Evolutionary conservation across 2,888 invertebrate species (phyloP).

Genomic region (Protonemura montana): DNA sequence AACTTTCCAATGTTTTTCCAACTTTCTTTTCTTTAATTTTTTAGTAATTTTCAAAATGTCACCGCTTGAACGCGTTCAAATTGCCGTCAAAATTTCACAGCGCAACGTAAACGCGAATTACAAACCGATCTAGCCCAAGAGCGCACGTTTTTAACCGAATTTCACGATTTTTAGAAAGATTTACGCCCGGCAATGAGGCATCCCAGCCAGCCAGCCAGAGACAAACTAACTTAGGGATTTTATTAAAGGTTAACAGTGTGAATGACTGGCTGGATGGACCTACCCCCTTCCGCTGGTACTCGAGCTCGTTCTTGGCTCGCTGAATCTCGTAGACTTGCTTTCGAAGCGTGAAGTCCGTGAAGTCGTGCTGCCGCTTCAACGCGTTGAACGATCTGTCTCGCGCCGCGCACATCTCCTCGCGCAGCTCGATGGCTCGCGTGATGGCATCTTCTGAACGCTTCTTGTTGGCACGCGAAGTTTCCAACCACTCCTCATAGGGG

Average conservation of each 20-base stretch:
- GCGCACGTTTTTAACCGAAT: no score
- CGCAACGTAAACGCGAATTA: no score
- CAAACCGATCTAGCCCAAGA: no score
- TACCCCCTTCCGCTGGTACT: slow-evolving; percentile 85
- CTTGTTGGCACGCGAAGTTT: slow-evolving; percentile 78
- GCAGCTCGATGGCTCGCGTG: slow-evolving; percentile 76
- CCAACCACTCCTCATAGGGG: slow-evolving; percentile 84
- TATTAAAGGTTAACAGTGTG: no score
- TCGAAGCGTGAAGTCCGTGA: slow-evolving; percentile 84
- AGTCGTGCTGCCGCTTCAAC: slow-evolving; percentile 80
- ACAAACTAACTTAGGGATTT: no score
- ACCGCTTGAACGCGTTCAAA: no score
- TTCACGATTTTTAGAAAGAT: no score
- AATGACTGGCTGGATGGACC: not conserved
- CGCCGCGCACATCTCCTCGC: slow-evolving; percentile 81
- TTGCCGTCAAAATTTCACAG: no score
- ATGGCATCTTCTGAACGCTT: slow-evolving; percentile 81
- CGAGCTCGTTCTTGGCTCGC: slow-evolving; percentile 82
- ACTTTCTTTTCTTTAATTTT: no score
- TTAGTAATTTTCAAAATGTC: no score
- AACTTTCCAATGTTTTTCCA: no score
- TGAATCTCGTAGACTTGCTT: slow-evolving; percentile 89
- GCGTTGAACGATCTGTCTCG: slow-evolving; percentile 82
- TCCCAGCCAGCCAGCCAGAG: not conserved
- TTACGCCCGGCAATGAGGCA: no score